Base-by-base conservation (phyloP, 1,140 invertebrate species). In the Choristoneura fumiferana region DNA sequence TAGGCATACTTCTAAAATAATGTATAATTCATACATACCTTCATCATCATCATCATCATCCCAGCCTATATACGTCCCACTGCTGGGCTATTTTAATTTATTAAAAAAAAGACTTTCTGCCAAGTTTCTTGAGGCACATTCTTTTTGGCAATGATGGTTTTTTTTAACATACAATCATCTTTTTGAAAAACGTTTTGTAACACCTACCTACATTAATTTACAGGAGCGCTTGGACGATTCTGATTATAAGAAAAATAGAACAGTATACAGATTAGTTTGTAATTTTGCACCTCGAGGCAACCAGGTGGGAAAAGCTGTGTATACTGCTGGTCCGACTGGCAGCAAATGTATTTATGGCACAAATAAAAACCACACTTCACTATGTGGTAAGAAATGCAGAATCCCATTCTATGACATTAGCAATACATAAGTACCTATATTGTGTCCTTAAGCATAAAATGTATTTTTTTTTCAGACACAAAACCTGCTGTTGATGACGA, bases 271-370 rank as follows among this genome's bases (percentile, higher is more conserved):
- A 63, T 67, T 89, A 15, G 88, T 90, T 4, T 90, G 90, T 63
- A 90, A 90, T 64, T 91, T 90, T 66, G 75, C 79, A 5, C 86
- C 86, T 0, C 67, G 65, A 29, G 89, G 89, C 1, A 91, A 90
- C 59, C 14, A 62, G 12, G 9, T 73, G 8, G 76, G 81, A 12
- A 52, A 75, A 61, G 29, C 86, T n/a, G 78, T 91, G 5, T 90
- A 91, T 62, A 53, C 36, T 35, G 65, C 55, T 15, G 89, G 85
- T 9, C 22, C 60, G 4, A 78, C 79, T 4, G 87, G 87, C 56
- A 75, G 81, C 0, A 67, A 69, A 35, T 90, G 89, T 62, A 69
- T 70, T 52, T 63, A 54, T 14, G 22, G 53, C n/a, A 52, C 14
- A 13, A 83, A 81, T 43, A 76, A 87, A 49, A 14, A 29, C 0